Conservation (phyloP, 2,888 invertebrate genomes). For the Drosophila rubida region DNA sequence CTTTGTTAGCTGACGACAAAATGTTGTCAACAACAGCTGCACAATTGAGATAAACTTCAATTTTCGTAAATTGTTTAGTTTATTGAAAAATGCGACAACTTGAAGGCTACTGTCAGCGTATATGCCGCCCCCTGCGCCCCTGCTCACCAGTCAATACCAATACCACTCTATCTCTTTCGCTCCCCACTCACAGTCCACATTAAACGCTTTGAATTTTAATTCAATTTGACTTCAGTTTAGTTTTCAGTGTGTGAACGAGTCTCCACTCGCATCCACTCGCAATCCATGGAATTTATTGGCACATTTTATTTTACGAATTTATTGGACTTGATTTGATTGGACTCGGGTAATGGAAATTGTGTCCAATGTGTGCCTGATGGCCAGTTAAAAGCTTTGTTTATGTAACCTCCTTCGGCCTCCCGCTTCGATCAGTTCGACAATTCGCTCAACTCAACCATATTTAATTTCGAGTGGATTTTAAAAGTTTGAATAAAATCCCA, state of each 20-base stretch:
- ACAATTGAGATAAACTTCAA: slow-evolving; percentile 83
- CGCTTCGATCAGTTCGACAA: slow-evolving; percentile 7
- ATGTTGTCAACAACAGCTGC: slow-evolving; percentile 82
- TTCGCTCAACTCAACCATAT: slow-evolving; percentile 8
- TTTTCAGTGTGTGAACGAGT: slow-evolving; percentile 41
- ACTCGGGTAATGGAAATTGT: slow-evolving; percentile 39
- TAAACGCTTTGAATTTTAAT: slow-evolving; percentile 78
- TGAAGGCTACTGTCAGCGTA: slow-evolving; percentile 63
- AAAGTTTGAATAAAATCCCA: slow-evolving; percentile 18
- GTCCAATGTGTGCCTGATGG: slow-evolving; percentile 55
- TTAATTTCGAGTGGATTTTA: slow-evolving; percentile 37
- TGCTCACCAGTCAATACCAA: background rate
- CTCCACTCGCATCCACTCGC: slow-evolving; percentile 35
- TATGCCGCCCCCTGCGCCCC: background rate
- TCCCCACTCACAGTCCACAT: slow-evolving; percentile 27
- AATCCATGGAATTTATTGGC: slow-evolving; percentile 70
- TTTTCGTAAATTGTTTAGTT: slow-evolving; percentile 82
- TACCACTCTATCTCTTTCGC: background rate
- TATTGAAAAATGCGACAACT: slow-evolving; percentile 80
- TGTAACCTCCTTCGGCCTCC: background rate
- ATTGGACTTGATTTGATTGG: slow-evolving; percentile 66
- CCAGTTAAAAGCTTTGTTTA: slow-evolving; percentile 59
- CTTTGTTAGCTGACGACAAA: slow-evolving; percentile 72
- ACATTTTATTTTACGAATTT: slow-evolving; percentile 78
- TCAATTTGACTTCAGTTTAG: slow-evolving; percentile 77